A percentile compares a stretch with the other conserved stretches of the same genome.
Conservation (phyloP, 2,797 vertebrate genomes). For the Sebastiscus albofasciatus region DNA sequence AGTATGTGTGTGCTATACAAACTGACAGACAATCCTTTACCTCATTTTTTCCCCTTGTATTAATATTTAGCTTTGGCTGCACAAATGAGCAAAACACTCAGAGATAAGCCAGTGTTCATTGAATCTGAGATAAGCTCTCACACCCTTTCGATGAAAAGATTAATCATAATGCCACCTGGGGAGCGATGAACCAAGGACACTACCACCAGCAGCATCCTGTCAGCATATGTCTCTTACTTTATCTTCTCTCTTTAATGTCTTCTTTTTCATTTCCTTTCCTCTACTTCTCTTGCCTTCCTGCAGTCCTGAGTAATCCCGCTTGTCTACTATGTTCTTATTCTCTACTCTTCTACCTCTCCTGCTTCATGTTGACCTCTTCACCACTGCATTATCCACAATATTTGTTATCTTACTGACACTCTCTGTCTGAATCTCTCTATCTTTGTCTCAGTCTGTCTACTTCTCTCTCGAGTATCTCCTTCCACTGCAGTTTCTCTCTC, state of each 20-base stretch:
- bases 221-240: not conserved
- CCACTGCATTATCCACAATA: not conserved
- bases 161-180: not conserved
- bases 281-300: not conserved
- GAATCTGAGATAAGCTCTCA: conserved; percentile 1
- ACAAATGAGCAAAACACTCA: not conserved
- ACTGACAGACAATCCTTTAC: not conserved
- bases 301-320: not conserved
- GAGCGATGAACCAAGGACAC: not conserved
- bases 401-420: conserved; percentile 2
- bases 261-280: not conserved
- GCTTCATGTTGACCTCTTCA: not conserved
- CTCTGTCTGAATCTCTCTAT: not conserved
- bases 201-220: not conserved
- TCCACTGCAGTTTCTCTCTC: conserved; percentile 9
- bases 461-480: conserved; percentile 8
- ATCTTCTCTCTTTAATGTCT: not conserved
- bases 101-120: not conserved
- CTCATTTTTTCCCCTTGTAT: not conserved
- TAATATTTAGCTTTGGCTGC: not conserved
- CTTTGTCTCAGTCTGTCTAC: not conserved
- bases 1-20: not conserved
- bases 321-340: not conserved
- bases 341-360: not conserved
- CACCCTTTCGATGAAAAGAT: not conserved